Evolutionary conservation across 2,113 vertebrate genomes (phyloP).

Genomic region (Callorhinus ursinus): DNA sequence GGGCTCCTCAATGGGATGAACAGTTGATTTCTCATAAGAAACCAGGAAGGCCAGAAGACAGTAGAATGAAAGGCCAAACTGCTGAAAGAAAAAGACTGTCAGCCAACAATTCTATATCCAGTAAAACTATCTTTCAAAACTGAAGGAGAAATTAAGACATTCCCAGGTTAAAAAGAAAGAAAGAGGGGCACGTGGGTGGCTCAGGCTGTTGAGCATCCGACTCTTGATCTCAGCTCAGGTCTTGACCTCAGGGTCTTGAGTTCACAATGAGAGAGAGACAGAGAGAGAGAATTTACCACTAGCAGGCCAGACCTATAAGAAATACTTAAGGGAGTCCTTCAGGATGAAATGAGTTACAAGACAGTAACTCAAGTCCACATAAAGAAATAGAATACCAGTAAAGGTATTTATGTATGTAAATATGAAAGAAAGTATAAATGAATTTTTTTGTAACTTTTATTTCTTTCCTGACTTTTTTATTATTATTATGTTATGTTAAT

Average conservation of each 20-base stretch:
- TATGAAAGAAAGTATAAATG: not conserved
- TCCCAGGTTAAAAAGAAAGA: not conserved
- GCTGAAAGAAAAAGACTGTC: not conserved
- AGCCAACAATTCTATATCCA: not conserved
- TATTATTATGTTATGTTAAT: too few relatives aligned
- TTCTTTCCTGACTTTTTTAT: not conserved
- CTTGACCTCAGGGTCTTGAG: not conserved
- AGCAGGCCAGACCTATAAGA: not conserved
- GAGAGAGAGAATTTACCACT: not conserved
- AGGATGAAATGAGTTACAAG: not conserved
- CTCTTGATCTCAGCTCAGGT: not conserved
- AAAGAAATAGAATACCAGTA: not conserved
- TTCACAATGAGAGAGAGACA: not conserved
- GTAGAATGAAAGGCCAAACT: not conserved
- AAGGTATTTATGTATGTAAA: not conserved
- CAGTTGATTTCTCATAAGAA: not conserved
- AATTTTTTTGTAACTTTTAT: not conserved
- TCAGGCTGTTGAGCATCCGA: not conserved
- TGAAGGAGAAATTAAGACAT: not conserved
- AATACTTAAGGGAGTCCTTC: not conserved
- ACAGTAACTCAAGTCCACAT: not conserved
- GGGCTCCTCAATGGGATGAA: not conserved
- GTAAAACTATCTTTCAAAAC: not conserved
- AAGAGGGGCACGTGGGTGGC: not conserved
- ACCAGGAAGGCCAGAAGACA: not conserved